Evolutionary conservation across 2,888 invertebrate genomes (phyloP).

Genomic region (Ctena decussata): DNA sequence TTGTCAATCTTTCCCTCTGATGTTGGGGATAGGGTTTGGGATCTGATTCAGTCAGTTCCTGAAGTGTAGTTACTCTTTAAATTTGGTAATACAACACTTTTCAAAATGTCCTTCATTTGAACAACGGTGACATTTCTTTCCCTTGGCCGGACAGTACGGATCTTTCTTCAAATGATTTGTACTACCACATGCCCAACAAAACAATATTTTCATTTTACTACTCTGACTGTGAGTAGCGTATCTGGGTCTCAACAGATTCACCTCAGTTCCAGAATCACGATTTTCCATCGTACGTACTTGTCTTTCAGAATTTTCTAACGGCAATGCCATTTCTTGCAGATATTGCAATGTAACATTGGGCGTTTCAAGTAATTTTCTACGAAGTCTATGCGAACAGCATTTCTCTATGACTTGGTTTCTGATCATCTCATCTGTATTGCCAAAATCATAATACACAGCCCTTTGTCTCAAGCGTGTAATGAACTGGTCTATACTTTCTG

Average conservation of each 20-base stretch:
- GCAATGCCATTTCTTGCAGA: not conserved
- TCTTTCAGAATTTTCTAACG: not conserved
- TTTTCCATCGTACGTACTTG: not conserved
- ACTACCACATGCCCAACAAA: not conserved
- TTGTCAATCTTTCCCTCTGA: too few relatives aligned
- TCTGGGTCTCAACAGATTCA: too few relatives aligned
- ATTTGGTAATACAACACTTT: not conserved
- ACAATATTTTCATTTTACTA: too few relatives aligned
- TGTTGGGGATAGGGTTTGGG: too few relatives aligned
- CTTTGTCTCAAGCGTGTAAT: slow-evolving; percentile 34
- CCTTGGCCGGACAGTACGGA: not conserved
- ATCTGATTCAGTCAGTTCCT: too few relatives aligned
- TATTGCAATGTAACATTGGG: not conserved
- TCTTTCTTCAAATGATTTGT: not conserved
- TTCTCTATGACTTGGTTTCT: not conserved
- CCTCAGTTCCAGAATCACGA: not conserved
- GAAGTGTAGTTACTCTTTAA: not conserved
- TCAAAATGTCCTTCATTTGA: not conserved
- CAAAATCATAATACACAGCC: not conserved
- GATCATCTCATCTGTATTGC: not conserved
- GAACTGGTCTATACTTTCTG: slow-evolving; percentile 51
- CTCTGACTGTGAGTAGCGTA: too few relatives aligned
- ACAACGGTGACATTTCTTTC: not conserved
- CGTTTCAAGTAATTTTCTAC: not conserved
- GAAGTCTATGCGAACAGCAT: not conserved